Evolutionary conservation across 2,888 invertebrate species (phyloP), one percentile per base, ranked within the genome.

Genomic region (Hermaeophaga mercurialis): DNA sequence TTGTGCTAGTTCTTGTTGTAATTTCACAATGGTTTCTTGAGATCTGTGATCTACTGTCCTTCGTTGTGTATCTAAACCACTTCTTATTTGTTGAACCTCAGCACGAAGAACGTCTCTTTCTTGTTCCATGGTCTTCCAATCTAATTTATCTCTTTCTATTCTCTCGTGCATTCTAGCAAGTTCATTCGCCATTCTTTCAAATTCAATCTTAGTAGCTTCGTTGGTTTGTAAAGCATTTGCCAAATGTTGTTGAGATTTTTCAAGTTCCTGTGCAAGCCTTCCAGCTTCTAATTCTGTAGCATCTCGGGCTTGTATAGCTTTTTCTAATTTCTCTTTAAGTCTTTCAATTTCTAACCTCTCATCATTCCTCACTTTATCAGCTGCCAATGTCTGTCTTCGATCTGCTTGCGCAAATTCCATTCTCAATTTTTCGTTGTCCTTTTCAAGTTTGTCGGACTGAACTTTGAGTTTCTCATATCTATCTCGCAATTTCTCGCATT

Each of bases 401-500:
- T 86, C 86, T 38, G 84, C 79, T 73, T 86, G 83, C 54, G 83
- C 82, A 44, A 85, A 78, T 70, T 90, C 90, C 53, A 87, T 80
- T 67, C 88, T 84, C 69, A 91, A 81, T 69, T 89, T 85, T 70
- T 90, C 90, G 64, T 90, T 89, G 73, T 91, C 91, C 66, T 85
- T 85, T 69, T 89, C 88, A 54, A 88, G 75, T 68, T 86, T 86
- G 54, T 89, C 89, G 48, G 85, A 82, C 63, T 86, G 85, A 53
- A 84, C 75, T 69, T 88, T 88, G n/a, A 92, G 79, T 79, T 92
- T 91, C 73, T 94, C 94, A 74, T 91, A 88, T 61, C 91, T 84
- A 70, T 94, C 94, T 67, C 91, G 84, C 61, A 92, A 85, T 80
- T 94, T 94, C 74, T 94, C 94, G 68, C 91, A 88, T 79, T 94